Conservation (phyloP, 2,113 vertebrate genomes). For the Serilophus lunatus region DNA sequence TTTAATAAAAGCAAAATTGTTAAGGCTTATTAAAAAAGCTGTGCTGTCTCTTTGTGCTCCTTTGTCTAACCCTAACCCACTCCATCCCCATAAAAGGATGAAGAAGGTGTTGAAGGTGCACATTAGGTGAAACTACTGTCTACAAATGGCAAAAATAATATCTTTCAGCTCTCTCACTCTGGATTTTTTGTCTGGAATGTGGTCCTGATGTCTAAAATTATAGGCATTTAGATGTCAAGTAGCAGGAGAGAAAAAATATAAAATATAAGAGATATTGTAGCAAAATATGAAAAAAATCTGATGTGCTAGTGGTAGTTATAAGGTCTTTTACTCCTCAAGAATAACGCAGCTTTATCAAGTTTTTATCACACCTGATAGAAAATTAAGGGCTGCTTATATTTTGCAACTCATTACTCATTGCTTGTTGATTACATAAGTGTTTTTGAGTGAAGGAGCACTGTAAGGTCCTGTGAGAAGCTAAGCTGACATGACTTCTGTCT, state of each 20-base stretch:
- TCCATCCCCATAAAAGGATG: background rate
- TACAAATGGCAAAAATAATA: slow-evolving; percentile 51
- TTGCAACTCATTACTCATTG: slow-evolving; percentile 56
- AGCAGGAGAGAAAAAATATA: background rate
- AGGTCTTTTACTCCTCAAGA: slow-evolving; percentile 38
- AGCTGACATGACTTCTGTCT: slow-evolving; percentile 45
- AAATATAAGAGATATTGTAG: slow-evolving; percentile 21
- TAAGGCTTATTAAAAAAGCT: slow-evolving; percentile 7
- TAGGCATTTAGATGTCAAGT: slow-evolving; percentile 61
- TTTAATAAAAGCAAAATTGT: slow-evolving; percentile 17
- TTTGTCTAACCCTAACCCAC: background rate
- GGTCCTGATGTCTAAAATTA: slow-evolving; percentile 61
- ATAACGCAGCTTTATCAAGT: slow-evolving; percentile 34
- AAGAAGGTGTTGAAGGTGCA: background rate
- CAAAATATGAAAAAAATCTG: slow-evolving; percentile 51
- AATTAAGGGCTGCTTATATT: slow-evolving; percentile 45
- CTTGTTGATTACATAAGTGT: slow-evolving; percentile 66
- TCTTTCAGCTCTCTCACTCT: slow-evolving; percentile 18
- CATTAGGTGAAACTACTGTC: background rate
- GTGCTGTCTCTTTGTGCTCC: background rate
- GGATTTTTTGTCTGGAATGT: background rate
- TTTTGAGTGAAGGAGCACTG: slow-evolving; percentile 62
- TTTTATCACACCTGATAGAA: slow-evolving; percentile 55
- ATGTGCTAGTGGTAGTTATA: slow-evolving; percentile 17
- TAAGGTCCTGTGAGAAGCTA: slow-evolving; percentile 62